Evolutionary conservation across 2,888 invertebrate genomes (phyloP).

Genomic region (Sphaerophoria taeniata): DNA sequence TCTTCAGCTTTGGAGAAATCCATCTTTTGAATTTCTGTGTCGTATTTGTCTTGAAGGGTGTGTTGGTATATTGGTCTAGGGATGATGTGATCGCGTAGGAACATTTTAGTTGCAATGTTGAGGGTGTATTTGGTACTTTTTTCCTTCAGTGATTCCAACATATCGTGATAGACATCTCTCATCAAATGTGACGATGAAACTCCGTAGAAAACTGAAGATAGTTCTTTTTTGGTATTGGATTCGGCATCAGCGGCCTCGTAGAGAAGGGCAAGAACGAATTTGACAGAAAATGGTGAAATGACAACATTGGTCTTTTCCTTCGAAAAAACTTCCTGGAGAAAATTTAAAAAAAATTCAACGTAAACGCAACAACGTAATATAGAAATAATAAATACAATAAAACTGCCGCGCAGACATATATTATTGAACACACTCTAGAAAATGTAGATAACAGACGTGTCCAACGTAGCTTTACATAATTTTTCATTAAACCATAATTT

Average conservation of each 20-base stretch:
- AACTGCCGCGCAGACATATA: no score
- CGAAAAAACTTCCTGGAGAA: conserved; percentile 50
- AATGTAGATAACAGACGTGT: no score
- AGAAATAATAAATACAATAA: no score
- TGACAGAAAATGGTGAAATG: conserved; percentile 90
- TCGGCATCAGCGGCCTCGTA: conserved; percentile 87
- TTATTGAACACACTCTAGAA: no score
- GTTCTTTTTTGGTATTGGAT: conserved; percentile 77
- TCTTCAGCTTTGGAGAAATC: conserved; percentile 86
- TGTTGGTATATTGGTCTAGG: conserved; percentile 86
- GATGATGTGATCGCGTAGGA: conserved; percentile 84
- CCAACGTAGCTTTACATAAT: no score
- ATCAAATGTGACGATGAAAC: conserved; percentile 50
- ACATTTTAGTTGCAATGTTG: conserved; percentile 87
- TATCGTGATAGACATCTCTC: conserved; percentile 80
- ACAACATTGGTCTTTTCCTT: conserved; percentile 85
- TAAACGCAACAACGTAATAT: no score
- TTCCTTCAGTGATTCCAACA: conserved; percentile 78
- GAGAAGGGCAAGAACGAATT: conserved; percentile 88
- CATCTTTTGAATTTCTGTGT: conserved; percentile 86
- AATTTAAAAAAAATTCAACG: not conserved
- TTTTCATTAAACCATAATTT: no score
- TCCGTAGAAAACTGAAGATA: conserved; percentile 60
- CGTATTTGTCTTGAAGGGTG: conserved; percentile 86
- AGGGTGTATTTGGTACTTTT: conserved; percentile 83